Conservation (phyloP, 2,113 vertebrate species). For the Nothocercus julius region DNA sequence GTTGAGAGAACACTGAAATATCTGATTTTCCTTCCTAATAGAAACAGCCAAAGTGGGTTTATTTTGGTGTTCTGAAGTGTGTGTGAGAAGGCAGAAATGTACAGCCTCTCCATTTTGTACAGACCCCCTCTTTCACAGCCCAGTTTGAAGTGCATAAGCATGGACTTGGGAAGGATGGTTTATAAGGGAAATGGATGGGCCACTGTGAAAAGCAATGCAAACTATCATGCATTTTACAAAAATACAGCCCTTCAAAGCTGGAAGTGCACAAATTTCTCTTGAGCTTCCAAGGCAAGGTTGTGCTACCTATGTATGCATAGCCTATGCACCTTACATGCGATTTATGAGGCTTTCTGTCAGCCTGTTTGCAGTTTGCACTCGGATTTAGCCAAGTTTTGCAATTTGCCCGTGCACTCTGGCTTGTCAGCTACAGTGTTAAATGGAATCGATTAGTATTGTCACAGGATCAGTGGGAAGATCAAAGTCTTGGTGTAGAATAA, state of each 20-base stretch:
- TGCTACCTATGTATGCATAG: fast-evolving
- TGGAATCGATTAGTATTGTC: slow-evolving; percentile 23
- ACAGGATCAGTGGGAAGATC: slow-evolving; percentile 22
- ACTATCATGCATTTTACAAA: background rate
- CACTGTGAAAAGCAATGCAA: background rate
- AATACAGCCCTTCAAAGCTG: background rate
- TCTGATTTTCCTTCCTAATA: background rate
- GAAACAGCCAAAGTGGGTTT: background rate
- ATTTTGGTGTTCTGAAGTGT: background rate
- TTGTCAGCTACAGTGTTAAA: background rate
- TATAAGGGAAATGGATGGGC: background rate
- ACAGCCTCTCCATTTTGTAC: background rate
- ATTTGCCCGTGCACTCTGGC: background rate
- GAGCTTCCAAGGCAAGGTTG: background rate
- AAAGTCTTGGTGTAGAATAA: slow-evolving; percentile 45
- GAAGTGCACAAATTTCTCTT: background rate
- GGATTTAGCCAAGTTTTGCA: slow-evolving; percentile 22
- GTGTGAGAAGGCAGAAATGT: background rate
- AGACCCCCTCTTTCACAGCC: fast-evolving
- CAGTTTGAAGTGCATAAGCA: background rate
- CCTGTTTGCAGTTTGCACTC: background rate
- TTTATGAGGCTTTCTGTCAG: background rate
- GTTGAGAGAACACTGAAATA: background rate
- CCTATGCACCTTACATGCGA: fast-evolving
- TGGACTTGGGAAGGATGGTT: fast-evolving